These are phyloP conservation scores for Tor tambroides DNA, from an alignment of 2,113 vertebrate species.

Conservation along the genomic window DNA sequence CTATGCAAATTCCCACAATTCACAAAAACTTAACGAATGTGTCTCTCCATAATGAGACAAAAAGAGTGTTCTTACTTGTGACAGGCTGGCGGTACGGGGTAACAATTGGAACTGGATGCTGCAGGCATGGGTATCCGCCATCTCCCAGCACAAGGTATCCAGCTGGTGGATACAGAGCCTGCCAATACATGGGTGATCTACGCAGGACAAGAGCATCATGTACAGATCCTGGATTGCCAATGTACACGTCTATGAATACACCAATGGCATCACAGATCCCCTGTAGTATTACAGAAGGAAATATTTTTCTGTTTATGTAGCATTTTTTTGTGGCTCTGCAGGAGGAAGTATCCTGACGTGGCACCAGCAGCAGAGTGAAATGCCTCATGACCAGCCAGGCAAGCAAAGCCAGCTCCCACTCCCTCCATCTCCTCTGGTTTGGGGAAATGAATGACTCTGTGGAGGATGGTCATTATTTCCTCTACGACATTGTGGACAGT, in stretches of 20 bases:
- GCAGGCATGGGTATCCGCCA: conserved; percentile 33
- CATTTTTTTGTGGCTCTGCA: not conserved
- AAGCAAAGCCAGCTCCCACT: not conserved
- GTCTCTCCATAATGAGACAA: too few species aligned
- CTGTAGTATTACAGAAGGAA: too few species aligned
- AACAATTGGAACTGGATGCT: conserved; percentile 16
- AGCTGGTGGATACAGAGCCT: conserved; percentile 31
- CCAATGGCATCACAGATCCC: conserved; percentile 8
- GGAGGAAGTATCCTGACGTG: not conserved
- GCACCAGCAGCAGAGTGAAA: not conserved
- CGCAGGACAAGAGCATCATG: conserved; percentile 33
- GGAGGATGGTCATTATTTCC: not conserved
- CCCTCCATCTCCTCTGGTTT: conserved; percentile 12
- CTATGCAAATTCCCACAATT: too few species aligned
- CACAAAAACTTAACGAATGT: too few species aligned
- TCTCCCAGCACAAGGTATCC: conserved; percentile 15
- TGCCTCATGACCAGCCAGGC: not conserved
- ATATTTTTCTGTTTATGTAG: not conserved
- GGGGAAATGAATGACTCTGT: conserved; percentile 31
- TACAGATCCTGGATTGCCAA: conserved; percentile 28
- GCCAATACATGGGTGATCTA: not conserved
- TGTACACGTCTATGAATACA: conserved; percentile 13
- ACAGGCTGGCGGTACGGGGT: conserved; percentile 12
- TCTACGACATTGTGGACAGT: conserved; percentile 23
- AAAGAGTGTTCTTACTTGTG: not conserved